A percentile compares a stretch with the other conserved stretches of the same genome.
These are phyloP conservation scores for Zhuqinia jingwanae DNA, from an alignment of 2,888 invertebrate genomes.

Conservation along the genomic window DNA sequence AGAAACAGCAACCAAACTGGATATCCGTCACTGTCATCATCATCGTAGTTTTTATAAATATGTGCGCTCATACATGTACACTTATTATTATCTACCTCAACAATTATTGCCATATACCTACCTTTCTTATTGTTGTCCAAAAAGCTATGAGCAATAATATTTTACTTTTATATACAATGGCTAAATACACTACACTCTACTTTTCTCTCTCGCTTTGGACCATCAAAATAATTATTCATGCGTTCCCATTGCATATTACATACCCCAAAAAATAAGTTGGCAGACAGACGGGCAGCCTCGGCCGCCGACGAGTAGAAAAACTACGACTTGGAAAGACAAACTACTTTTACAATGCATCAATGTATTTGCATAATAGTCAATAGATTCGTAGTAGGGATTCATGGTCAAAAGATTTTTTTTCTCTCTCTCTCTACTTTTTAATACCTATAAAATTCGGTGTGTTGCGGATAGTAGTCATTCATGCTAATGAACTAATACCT, in stretches of 20 bases:
- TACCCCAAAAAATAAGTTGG: slow-evolving; percentile 47
- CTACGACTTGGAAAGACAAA: slow-evolving; percentile 34
- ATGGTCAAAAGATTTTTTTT: slow-evolving; percentile 56
- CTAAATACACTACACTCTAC: slow-evolving; percentile 1
- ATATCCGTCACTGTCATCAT: slow-evolving; percentile 46
- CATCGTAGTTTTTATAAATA: slow-evolving; percentile 8
- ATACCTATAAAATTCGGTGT: not conserved
- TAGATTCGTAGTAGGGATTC: slow-evolving; percentile 55
- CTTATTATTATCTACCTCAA: slow-evolving; percentile 20
- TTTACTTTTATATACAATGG: not conserved
- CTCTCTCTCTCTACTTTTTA: no score
- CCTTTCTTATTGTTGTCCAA: slow-evolving; percentile 17
- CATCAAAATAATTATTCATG: slow-evolving; percentile 45
- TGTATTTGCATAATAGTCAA: slow-evolving; percentile 64
- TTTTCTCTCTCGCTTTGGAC: not conserved
- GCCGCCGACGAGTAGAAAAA: slow-evolving; percentile 49
- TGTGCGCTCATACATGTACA: not conserved
- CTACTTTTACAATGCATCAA: slow-evolving; percentile 24
- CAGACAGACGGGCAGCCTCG: slow-evolving; percentile 66
- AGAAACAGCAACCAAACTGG: slow-evolving; percentile 32
- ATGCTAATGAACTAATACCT: not conserved
- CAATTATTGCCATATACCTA: slow-evolving; percentile 42
- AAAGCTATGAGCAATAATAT: not conserved
- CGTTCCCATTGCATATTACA: slow-evolving; percentile 22
- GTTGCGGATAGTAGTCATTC: not conserved